Base-by-base conservation (phyloP, 1,140 invertebrate species). In the Drosophila eugracilis region DNA sequence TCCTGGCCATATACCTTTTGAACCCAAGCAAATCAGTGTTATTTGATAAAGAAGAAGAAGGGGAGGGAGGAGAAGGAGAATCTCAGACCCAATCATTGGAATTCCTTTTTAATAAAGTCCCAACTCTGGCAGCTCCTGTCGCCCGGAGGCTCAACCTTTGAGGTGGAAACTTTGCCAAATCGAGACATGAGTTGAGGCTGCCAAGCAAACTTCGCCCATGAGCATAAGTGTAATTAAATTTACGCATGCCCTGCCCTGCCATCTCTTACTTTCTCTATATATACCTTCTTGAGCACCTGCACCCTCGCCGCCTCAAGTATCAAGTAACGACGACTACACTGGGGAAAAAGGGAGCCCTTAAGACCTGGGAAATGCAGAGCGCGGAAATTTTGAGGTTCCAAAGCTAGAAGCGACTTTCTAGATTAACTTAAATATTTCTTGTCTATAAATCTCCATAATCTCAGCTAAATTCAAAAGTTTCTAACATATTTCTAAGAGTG, bases 151-250 rank as follows among this genome's bases (percentile, higher is more conserved):
- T 6, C n/a, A n/a, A n/a, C 12, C 41, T 42, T 45, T 45, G 41
- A 36, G 34, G 34, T 28, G 42, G n/a, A 59, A 49, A 36, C 67
- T 24, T 71, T 14, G 14, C 42, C 21, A 26, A 45, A 45, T 45
- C 42, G 22, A 22, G 42, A 45, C 42, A 45, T 15, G 42, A 45
- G 42, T 15, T 45, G 42, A n/a, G n/a, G n/a, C 36, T 63, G 36
- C 24, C 60, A 28, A 41, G 5, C 19, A 39, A 71, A 71, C 52
- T 58, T 50, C 6, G 34, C 19, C 45, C 58, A 75, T 55, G 49
- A 65, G 70, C 72, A 66, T 71, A 83, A 85, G 71, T 85, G 62
- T 84, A 84, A 84, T 84, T 84, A 84, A 84, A 84, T 84, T 86
- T 72, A 74, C 78, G 48, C 57, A 63, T 53, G 17, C 34, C 53